Evolutionary conservation across 2,888 invertebrate genomes (phyloP).

Genomic region (Gerris lacustris): DNA sequence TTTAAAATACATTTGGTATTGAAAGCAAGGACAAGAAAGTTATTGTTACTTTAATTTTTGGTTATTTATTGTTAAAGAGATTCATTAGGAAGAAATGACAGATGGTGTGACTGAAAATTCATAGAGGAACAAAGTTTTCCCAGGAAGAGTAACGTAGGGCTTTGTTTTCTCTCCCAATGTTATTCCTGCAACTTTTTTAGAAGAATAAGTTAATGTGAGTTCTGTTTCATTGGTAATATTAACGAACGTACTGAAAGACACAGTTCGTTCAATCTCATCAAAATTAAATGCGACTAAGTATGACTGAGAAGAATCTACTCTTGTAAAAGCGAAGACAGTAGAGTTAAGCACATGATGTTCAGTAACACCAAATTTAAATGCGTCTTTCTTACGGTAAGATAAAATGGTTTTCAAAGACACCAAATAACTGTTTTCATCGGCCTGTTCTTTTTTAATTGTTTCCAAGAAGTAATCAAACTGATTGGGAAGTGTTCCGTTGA

Average conservation of each 20-base stretch:
- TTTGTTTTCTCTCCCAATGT: background rate
- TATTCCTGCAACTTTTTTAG: background rate
- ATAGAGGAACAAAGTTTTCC: background rate
- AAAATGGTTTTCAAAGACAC: slow-evolving; percentile 37
- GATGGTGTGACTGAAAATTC: background rate
- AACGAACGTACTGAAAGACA: slow-evolving; percentile 28
- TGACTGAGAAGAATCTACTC: slow-evolving; percentile 52
- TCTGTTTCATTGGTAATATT: background rate
- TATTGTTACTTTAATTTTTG: no score
- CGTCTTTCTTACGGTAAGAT: slow-evolving; percentile 42
- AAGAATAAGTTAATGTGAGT: background rate
- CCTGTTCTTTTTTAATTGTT: slow-evolving; percentile 12
- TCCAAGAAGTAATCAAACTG: slow-evolving; percentile 10
- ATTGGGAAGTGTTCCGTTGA: slow-evolving; percentile 6
- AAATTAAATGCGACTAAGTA: slow-evolving; percentile 62
- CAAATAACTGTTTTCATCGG: slow-evolving; percentile 28
- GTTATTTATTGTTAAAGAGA: no score
- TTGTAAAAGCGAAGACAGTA: slow-evolving; percentile 52
- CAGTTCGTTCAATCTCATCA: slow-evolving; percentile 38
- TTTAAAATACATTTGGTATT: no score
- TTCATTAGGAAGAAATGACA: background rate
- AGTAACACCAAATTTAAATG: slow-evolving; percentile 51
- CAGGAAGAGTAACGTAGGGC: background rate
- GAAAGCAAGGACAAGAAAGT: no score
- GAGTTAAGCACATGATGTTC: slow-evolving; percentile 36